phyloP scores from a whole-genome alignment of 2,797 vertebrate genomes.

The Balearica regulorum region DNA sequence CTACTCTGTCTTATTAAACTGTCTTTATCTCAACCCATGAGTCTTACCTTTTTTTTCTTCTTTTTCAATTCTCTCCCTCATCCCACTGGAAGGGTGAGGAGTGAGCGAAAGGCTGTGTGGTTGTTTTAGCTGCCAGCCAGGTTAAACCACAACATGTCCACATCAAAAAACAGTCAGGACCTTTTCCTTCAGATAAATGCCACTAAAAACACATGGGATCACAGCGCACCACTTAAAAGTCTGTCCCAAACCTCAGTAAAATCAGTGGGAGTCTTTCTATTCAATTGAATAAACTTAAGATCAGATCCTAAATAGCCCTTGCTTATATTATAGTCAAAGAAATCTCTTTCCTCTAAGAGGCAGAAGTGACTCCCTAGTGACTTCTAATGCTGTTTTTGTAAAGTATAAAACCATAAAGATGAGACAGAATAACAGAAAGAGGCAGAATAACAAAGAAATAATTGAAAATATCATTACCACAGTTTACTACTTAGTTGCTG shows the following conservation, averaged over 20 bases:
- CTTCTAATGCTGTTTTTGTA: conserved; percentile 24
- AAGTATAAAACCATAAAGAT: background rate
- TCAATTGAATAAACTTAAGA: conserved; percentile 12
- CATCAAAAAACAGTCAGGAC: background rate
- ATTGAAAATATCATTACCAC: background rate
- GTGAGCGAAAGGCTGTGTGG: too few species aligned
- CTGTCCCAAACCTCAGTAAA: background rate
- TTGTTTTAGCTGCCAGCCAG: too few species aligned
- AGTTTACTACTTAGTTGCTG: background rate
- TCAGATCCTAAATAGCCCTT: background rate
- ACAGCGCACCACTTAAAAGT: background rate
- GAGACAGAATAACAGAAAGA: background rate
- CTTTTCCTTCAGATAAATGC: background rate
- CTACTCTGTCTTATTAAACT: too few species aligned
- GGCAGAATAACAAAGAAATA: background rate
- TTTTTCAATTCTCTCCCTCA: too few species aligned
- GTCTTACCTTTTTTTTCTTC: too few species aligned
- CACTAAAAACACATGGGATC: background rate
- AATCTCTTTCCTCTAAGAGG: background rate
- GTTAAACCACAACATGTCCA: background rate
- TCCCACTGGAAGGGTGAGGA: too few species aligned
- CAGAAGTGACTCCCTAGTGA: background rate
- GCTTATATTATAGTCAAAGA: background rate
- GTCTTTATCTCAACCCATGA: too few species aligned
- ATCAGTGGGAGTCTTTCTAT: background rate